A percentile compares a stretch with the other conserved stretches of the same genome.
phyloP scores from a whole-genome alignment of 2,888 invertebrate genomes.

The Timema podura region DNA sequence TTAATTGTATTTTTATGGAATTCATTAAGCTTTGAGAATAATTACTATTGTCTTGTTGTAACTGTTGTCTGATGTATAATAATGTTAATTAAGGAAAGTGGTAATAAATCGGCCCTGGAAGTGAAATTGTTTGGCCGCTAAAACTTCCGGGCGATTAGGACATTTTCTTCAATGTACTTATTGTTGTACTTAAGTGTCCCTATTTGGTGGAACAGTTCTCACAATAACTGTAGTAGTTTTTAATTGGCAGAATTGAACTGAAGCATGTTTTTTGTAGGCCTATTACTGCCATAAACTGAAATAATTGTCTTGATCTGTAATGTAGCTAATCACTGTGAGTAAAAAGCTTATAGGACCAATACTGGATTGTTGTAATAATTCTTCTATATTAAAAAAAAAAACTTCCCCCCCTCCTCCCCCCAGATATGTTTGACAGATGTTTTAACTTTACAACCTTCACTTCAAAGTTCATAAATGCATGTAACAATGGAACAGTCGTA shows the following conservation, averaged over 20 bases:
- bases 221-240: too few species aligned
- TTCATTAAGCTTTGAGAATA: constrained; percentile 22
- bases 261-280: constrained; percentile 18
- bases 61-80: constrained; percentile 26
- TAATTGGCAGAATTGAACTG: background rate
- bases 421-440: too few species aligned
- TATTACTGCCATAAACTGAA: constrained; percentile 14
- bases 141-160: constrained; percentile 1
- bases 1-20: constrained; percentile 31
- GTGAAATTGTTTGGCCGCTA: constrained; percentile 11
- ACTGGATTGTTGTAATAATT: too few species aligned
- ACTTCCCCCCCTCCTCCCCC: too few species aligned
- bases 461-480: too few species aligned
- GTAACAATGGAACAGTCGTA: too few species aligned
- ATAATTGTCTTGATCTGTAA: too few species aligned
- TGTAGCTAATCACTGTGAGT: too few species aligned
- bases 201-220: too few species aligned
- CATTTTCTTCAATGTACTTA: constrained; percentile 17
- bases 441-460: too few species aligned
- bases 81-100: constrained; percentile 23
- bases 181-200: constrained; percentile 18
- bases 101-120: constrained; percentile 1
- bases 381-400: too few species aligned
- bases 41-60: constrained; percentile 28
- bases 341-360: too few species aligned